These are phyloP conservation scores for Calosoma granatense DNA, from an alignment of 1,140 invertebrate species.

Conservation along the genomic window DNA sequence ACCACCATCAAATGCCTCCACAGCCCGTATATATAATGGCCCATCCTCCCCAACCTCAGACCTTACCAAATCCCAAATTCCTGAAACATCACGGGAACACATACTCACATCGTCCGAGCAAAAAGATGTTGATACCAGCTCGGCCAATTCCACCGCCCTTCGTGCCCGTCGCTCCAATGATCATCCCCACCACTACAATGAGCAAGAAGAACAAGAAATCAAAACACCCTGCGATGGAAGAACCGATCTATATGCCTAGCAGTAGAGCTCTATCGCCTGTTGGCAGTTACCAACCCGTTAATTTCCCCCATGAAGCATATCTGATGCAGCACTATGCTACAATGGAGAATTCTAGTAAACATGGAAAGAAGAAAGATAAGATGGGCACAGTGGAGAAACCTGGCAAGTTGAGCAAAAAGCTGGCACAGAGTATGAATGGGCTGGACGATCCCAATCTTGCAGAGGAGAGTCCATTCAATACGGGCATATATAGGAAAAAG, in stretches of 20 bases:
- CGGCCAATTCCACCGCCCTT: conserved; percentile 33
- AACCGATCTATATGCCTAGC: conserved; percentile 51
- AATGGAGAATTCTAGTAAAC: conserved; percentile 32
- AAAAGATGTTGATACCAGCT: conserved; percentile 33
- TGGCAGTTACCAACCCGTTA: conserved; percentile 49
- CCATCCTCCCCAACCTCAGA: conserved; percentile 26
- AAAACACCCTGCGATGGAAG: conserved; percentile 35
- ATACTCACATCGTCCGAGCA: conserved; percentile 28
- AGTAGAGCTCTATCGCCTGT: conserved; percentile 45
- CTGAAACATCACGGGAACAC: conserved; percentile 32
- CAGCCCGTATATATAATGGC: conserved; percentile 34
- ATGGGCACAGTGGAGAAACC: conserved; percentile 16
- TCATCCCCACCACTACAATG: conserved; percentile 25
- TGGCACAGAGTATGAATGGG: conserved; percentile 42
- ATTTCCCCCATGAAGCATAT: conserved; percentile 51
- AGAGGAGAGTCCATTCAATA: conserved; percentile 71
- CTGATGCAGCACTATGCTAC: conserved; percentile 48
- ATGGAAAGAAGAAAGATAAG: conserved; percentile 33
- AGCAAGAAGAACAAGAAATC: conserved; percentile 28
- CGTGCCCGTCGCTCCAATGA: conserved; percentile 29
- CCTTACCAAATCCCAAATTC: conserved; percentile 33
- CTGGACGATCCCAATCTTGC: conserved; percentile 46
- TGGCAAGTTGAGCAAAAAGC: conserved; percentile 37
- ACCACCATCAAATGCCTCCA: conserved; percentile 20
- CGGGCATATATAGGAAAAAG: conserved; percentile 79